These are phyloP conservation scores for Sebastes itinus DNA, from an alignment of 2,797 vertebrate genomes.

Conservation along the genomic window DNA sequence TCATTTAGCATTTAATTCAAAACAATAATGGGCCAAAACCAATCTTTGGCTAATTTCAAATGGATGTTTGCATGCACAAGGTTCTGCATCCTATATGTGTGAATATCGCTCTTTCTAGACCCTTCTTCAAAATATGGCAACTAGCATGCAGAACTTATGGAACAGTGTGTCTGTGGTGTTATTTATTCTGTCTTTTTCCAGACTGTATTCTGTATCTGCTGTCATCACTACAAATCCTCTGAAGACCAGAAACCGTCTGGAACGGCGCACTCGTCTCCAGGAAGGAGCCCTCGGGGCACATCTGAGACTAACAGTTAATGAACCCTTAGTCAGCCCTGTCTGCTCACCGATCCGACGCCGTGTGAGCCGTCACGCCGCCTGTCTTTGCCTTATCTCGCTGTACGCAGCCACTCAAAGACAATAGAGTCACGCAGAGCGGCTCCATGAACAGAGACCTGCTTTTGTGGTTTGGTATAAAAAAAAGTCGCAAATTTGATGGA, in stretches of 20 bases:
- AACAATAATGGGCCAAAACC: too few relatives aligned
- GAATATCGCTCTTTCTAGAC: not conserved
- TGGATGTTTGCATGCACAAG: not conserved
- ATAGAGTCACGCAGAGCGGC: slow-evolving; percentile 27
- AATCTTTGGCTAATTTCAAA: not conserved
- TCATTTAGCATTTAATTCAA: not conserved
- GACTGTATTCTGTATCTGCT: slow-evolving; percentile 4
- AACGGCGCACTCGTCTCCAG: not conserved
- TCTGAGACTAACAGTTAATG: slow-evolving; percentile 53
- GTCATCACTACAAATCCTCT: slow-evolving; percentile 45
- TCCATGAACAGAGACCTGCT: not conserved
- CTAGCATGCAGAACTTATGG: not conserved
- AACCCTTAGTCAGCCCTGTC: slow-evolving; percentile 52
- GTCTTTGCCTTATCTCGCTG: slow-evolving; percentile 49
- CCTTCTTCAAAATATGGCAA: not conserved
- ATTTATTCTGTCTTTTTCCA: slow-evolving; percentile 28
- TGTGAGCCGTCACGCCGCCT: slow-evolving; percentile 24
- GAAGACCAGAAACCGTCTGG: slow-evolving; percentile 24
- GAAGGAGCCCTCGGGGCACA: slow-evolving; percentile 30
- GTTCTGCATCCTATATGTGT: not conserved
- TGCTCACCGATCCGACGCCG: slow-evolving; percentile 26
- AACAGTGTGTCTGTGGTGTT: not conserved
- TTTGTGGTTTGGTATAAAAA: slow-evolving; percentile 22
- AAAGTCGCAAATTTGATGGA: slow-evolving; percentile 9
- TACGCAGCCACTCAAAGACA: slow-evolving; percentile 46